Evolutionary conservation across 2,888 invertebrate genomes (phyloP), one percentile per base, ranked within the genome.

Genomic region (Polydrusus pterygomalis): DNA sequence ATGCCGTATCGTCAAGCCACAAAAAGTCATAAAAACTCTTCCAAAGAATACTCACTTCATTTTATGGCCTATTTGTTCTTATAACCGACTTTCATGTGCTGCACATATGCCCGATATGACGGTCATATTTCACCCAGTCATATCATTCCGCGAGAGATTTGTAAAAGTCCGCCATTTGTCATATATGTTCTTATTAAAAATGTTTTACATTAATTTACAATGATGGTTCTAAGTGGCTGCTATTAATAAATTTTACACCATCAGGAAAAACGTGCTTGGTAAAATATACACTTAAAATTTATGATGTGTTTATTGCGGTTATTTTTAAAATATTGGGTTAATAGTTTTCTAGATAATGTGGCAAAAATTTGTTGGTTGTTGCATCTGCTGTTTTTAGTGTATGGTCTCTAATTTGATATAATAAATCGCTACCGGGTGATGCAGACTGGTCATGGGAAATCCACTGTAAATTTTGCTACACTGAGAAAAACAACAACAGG

Each of bases 21-120:
- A 65, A 72, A 63, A 43, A 65, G 67, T 15, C 58, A 17, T 43
- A 68, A 74, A 74, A 75, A 70, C 60, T 70, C 65, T 60, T 62
- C 70, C 62, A 72, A 67, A 72, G 58, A 74, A 56, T 65, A 17
- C n/a, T n/a, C n/a, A n/a, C 18, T 74, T 56, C 71, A 74, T 75
- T 75, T 77, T 69, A 77, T 71, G 77, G 77, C 30, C 77, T 72
- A 77, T 77, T 77, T 77, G 75, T 75, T 60, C 70, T 73, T 69
- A 60, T 67, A 64, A 74, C 67, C 70, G 71, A 64, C 74, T 69
- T 69, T 77, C 77, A 77, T 72, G 60, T 77, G 77, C 60, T 49
- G 47, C 63, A 47, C 77, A 77, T 72, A 77, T 77, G 77, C 71
- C 71, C 43, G 58, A 45, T 25, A 65, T 68, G 58, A 72, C 62